Base-by-base conservation (phyloP, 1,140 invertebrate species). In the Eupristina koningsbergeri region DNA sequence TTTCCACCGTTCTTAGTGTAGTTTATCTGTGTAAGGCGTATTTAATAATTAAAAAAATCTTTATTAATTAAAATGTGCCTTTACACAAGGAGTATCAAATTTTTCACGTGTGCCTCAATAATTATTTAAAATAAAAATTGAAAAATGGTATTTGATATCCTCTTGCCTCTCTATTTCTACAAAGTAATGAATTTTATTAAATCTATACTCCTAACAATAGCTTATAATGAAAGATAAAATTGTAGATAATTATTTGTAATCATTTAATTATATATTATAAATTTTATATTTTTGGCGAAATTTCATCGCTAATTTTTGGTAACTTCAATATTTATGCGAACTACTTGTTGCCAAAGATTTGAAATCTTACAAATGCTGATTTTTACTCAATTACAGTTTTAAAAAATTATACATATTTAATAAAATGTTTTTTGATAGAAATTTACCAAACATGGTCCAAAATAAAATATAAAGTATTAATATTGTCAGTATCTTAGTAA, bases 291-390 rank as follows among this genome's bases (percentile, higher is more conserved):
- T 58, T 64, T 76, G 36, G 53, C 71, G 39, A 50, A 63, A 80
- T 80, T 80, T 80, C 47, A 84, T 83, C 77, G 53, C 67, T 80
- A 15, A 76, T 53, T 80, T 79, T 80, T 84, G 58, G 83, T 75
- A 17, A 80, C 36, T 74, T 41, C 41, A 17, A 69, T 58, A 41
- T 80, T 74, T 75, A 79, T 29, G 45, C 17, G 31, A 75, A 84
- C 77, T 39, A 79, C 64, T 84, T 76, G 71, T 84, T 80, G 67
- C 83, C 83, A 84, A 80, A 75, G 83, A 84, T 76, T 71, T 76
- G 45, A 80, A 53, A 80, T 84, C 58, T 84, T 84, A 47, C 58
- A 22, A 47, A 67, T 39, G 77, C 75, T 74, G 11, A 15, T 74
- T 79, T 74, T 73, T 78, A 84, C 19, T 29, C 41, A 83, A 79